Percentiles rank a stretch among this genome's conserved stretches.
phyloP scores from a whole-genome alignment of 30 jellyfish, hydroid and myxozoan genomes.

The Aurelia aurita region DNA sequence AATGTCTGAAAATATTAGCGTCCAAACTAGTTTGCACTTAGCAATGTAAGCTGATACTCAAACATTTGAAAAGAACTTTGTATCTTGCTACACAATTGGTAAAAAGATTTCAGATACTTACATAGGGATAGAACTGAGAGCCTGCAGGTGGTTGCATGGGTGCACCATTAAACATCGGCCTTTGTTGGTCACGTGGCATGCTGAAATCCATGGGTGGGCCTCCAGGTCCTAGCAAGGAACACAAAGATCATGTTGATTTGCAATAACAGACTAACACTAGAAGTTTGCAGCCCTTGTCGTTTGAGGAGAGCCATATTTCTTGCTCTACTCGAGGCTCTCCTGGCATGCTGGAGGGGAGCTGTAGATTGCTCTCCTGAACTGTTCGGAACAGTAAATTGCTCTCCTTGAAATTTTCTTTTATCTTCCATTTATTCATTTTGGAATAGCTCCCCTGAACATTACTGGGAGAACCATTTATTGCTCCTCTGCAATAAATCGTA shows the following conservation, averaged over 20 bases:
- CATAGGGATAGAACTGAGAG: constrained; percentile 72
- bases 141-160: constrained; percentile 77
- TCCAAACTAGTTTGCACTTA: too few species aligned
- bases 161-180: constrained; percentile 69
- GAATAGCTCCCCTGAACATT: neutral
- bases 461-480: neutral
- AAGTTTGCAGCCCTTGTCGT: too few species aligned
- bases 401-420: too few species aligned
- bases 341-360: neutral
- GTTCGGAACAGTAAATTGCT: too few species aligned
- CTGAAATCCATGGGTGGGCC: constrained; percentile 60
- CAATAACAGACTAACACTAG: too few species aligned
- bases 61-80: too few species aligned
- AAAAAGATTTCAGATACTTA: neutral
- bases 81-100: too few species aligned
- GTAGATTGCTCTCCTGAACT: neutral
- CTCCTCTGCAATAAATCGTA: neutral
- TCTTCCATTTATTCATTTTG: neutral
- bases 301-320: too few species aligned
- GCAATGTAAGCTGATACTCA: too few species aligned
- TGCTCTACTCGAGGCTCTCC: neutral
- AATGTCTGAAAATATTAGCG: too few species aligned
- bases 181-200: constrained; percentile 58
- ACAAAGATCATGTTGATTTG: neutral
- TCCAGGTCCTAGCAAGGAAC: constrained; percentile 38